Conservation (phyloP, 2,888 invertebrate species). For the Troilus luridus region DNA sequence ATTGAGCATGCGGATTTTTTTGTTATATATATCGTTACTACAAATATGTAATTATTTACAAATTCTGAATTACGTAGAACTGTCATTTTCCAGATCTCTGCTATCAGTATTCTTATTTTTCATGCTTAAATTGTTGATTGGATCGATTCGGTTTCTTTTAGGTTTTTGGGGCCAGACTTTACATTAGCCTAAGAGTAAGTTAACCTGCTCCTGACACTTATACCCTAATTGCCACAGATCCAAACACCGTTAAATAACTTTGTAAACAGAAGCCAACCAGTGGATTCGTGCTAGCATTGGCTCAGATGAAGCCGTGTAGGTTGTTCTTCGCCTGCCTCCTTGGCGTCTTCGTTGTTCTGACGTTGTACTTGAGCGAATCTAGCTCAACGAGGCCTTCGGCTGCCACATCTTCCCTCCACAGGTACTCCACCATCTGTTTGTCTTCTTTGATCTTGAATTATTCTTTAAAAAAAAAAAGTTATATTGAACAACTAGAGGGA, state of each 20-base stretch:
- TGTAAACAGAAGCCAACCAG: not conserved
- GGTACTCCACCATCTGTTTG: not conserved
- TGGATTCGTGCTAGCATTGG: conserved; percentile 9
- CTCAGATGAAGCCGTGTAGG: not conserved
- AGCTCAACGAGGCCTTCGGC: not conserved
- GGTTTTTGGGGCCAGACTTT: not conserved
- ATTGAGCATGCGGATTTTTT: too few relatives aligned
- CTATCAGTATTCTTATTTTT: not conserved
- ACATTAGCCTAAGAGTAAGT: not conserved
- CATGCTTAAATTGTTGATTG: not conserved
- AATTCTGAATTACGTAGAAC: too few relatives aligned
- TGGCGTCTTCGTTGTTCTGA: not conserved
- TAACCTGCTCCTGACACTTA: not conserved
- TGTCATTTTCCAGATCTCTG: not conserved
- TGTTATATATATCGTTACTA: too few relatives aligned
- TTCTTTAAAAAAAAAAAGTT: not conserved
- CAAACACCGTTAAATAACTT: not conserved
- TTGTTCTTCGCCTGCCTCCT: conserved; percentile 8
- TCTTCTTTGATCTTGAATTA: not conserved
- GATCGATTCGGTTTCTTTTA: not conserved
- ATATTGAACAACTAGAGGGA: too few relatives aligned
- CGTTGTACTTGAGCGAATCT: not conserved
- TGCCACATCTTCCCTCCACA: not conserved
- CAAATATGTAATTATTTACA: too few relatives aligned
- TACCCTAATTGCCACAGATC: conserved; percentile 22